These are phyloP conservation scores for Phalanger gymnotis DNA, from an alignment of 2,797 vertebrate species.

Conservation along the genomic window DNA sequence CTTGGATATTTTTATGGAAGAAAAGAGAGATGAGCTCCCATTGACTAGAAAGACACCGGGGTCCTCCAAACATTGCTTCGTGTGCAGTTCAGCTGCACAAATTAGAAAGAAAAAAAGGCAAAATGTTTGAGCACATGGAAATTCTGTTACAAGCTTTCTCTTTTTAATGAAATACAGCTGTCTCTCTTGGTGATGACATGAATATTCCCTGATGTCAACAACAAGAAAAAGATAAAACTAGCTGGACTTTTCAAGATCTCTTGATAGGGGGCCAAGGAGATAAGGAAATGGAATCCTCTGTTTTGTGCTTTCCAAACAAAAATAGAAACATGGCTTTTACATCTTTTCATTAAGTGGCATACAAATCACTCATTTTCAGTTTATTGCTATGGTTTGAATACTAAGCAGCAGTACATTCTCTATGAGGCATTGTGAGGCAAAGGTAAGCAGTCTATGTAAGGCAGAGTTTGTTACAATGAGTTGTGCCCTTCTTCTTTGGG, in stretches of 20 bases:
- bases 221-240: neutral
- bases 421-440: constrained; percentile 11
- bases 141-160: neutral
- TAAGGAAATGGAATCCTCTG: neutral
- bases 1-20: neutral
- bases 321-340: neutral
- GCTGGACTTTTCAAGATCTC: constrained; percentile 20
- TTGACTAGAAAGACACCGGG: neutral
- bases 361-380: neutral
- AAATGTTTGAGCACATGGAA: constrained; percentile 33
- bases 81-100: neutral
- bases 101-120: constrained; percentile 23
- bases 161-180: neutral
- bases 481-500: constrained; percentile 62
- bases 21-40: constrained; percentile 14
- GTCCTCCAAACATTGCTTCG: constrained; percentile 37
- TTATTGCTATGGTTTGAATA: constrained; percentile 36
- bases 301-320: neutral
- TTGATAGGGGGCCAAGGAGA: neutral
- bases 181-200: neutral
- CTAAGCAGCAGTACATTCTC: constrained; percentile 23
- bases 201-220: constrained; percentile 6
- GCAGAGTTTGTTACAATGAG: neutral
- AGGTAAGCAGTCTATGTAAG: neutral
- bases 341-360: neutral